Percentiles rank a stretch among this genome's conserved stretches.
These are phyloP conservation scores for Tupaia chinensis DNA, from an alignment of 2,113 vertebrate genomes.

Conservation along the genomic window DNA sequence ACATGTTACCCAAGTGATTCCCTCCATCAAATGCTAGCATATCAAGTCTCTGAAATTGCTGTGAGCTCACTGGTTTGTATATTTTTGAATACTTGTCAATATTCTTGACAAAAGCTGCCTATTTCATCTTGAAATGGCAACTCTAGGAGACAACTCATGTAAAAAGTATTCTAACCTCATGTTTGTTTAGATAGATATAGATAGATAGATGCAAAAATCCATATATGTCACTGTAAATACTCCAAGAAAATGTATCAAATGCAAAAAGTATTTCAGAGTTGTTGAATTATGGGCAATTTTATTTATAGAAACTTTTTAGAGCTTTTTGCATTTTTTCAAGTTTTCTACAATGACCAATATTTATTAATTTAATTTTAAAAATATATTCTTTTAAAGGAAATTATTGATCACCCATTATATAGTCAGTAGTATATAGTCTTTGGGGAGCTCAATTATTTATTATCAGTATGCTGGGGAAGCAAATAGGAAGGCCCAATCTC, in stretches of 20 bases:
- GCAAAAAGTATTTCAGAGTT: neutral
- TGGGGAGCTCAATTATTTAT: neutral
- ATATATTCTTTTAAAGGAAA: neutral
- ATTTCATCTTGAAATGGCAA: slow-evolving; percentile 21
- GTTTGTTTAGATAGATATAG: neutral
- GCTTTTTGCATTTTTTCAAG: slow-evolving; percentile 20
- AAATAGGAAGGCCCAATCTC: neutral
- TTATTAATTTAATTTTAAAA: neutral
- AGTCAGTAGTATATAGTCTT: no score
- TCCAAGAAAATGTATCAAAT: slow-evolving; percentile 15
- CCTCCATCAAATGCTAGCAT: neutral
- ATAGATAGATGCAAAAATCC: neutral
- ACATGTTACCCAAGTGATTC: neutral
- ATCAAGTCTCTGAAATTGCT: neutral
- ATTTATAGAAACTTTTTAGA: slow-evolving; percentile 21
- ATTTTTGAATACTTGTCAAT: neutral
- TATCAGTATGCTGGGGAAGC: neutral
- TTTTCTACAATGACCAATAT: slow-evolving; percentile 12
- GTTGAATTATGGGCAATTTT: neutral
- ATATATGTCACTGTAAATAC: neutral
- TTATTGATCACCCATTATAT: neutral
- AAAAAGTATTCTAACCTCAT: neutral
- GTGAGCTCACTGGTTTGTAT: neutral
- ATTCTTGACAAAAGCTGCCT: neutral
- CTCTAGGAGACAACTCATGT: neutral